phyloP scores from a whole-genome alignment of 2,113 vertebrate species.

The Pachycephala philippinensis region DNA sequence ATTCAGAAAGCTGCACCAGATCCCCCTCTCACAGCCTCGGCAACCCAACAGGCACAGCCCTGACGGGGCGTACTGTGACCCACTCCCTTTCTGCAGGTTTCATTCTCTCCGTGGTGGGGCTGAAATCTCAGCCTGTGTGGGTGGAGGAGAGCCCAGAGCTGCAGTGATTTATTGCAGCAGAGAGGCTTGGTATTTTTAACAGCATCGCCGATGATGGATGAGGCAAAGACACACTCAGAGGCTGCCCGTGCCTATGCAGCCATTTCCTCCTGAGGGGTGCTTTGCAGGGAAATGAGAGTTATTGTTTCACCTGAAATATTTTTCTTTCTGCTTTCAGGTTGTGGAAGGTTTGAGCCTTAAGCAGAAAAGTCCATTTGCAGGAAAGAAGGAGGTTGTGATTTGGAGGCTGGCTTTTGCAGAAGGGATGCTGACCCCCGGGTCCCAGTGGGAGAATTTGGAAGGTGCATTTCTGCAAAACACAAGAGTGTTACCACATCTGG shows the following conservation, averaged over 20 bases:
- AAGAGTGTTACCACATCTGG: background rate
- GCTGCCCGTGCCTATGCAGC: background rate
- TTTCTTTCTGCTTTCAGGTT: background rate
- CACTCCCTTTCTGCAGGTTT: background rate
- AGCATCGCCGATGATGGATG: fast-evolving
- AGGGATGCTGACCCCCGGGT: background rate
- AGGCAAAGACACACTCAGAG: background rate
- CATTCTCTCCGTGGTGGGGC: background rate
- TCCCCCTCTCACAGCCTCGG: background rate
- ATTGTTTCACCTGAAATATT: background rate
- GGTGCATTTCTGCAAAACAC: background rate
- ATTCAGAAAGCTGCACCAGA: fast-evolving
- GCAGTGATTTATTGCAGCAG: background rate
- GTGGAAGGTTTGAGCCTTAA: background rate
- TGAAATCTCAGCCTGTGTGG: background rate
- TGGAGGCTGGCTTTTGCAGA: background rate
- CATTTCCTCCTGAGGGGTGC: background rate
- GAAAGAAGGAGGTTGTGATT: background rate
- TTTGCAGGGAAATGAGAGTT: background rate
- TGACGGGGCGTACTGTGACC: fast-evolving
- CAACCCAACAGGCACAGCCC: background rate
- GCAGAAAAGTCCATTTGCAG: background rate
- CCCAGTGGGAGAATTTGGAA: background rate
- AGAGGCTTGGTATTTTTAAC: background rate
- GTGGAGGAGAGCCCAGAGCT: background rate